Base-by-base conservation (phyloP, 2,888 invertebrate genomes). In the Parasteatoda lunata region DNA sequence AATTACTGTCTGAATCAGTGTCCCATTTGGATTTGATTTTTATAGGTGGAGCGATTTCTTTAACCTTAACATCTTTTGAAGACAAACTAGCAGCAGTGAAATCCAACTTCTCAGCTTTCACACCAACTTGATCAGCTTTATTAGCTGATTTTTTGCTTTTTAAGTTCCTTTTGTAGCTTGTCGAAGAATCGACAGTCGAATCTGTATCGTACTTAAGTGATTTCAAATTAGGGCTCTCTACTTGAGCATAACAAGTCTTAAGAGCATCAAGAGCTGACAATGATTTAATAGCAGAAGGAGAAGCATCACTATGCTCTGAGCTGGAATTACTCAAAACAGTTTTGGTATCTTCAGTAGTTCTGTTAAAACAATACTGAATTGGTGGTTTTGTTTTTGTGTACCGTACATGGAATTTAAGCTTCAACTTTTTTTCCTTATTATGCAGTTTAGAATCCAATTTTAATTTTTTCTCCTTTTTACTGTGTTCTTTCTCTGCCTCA, bases 21-120 rank as follows among this genome's bases (percentile, higher is more conserved):
- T 88, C 88, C 88, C 88, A 88, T 59, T 84, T 84, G 48, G 88
- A 88, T 64, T 88, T 88, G 5, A 88, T 47, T 54, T 83, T 79
- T 45, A 69, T 49, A 6, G 83, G 76, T 13, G 64, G n/a, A 68
- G 15, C 47, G 30, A 13, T 15, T 15, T 49, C 13, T 15, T 73
- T 51, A 47, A 48, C 5, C 47, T 73, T 64, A 9, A 30, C 66
- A 45, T 15, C 45, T 47, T 30, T 45, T 68, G 73, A 15, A 2
- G 15, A n/a, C 7, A n/a, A 4, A 5, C 59, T 59, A 7, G 9
- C 15, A 30, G 69, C 5, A 69, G 13, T 9, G 4, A 30, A 2
- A n/a, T 75, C 73, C 52, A 51, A 51, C 3, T 75, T 70, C 6
- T 72, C 64, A 51, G 15, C 11, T 30, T 76, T 75, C 1, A 11